Conservation (phyloP, 2,888 invertebrate species). For the Hylaea fasciaria region DNA sequence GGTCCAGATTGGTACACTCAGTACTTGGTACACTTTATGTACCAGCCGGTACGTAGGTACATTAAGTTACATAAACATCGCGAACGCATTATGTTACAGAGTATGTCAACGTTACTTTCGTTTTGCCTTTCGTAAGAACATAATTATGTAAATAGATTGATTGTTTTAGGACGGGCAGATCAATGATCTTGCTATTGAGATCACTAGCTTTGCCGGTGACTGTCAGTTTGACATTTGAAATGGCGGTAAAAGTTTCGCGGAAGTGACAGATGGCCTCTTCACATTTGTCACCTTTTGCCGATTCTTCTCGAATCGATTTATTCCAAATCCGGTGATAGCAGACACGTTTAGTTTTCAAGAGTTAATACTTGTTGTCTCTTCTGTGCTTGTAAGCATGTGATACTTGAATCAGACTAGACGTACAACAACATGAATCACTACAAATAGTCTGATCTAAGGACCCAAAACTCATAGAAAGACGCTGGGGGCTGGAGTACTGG, state of each 20-base stretch:
- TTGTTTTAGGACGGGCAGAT: constrained; percentile 33
- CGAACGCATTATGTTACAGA: constrained; percentile 40
- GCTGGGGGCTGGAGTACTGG: no score
- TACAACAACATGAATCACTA: no score
- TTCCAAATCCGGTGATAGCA: no score
- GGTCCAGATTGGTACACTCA: constrained; percentile 1
- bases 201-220: constrained; percentile 10
- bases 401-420: no score
- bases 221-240: background rate
- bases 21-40: constrained; percentile 14
- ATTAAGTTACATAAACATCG: constrained; percentile 56
- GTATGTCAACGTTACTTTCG: constrained; percentile 41
- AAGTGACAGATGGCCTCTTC: background rate
- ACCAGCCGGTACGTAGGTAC: constrained; percentile 28
- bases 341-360: no score
- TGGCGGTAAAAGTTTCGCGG: no score
- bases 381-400: no score
- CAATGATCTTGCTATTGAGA: constrained; percentile 32
- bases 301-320: no score
- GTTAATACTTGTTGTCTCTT: no score
- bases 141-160: constrained; percentile 46
- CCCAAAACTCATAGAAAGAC: no score
- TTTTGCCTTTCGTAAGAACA: constrained; percentile 38
- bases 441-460: no score
- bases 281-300: no score